Percentiles rank a stretch among this genome's conserved stretches.
Evolutionary conservation across 2,888 invertebrate species (phyloP).

Genomic region (Glyphotaelius pellucidus): DNA sequence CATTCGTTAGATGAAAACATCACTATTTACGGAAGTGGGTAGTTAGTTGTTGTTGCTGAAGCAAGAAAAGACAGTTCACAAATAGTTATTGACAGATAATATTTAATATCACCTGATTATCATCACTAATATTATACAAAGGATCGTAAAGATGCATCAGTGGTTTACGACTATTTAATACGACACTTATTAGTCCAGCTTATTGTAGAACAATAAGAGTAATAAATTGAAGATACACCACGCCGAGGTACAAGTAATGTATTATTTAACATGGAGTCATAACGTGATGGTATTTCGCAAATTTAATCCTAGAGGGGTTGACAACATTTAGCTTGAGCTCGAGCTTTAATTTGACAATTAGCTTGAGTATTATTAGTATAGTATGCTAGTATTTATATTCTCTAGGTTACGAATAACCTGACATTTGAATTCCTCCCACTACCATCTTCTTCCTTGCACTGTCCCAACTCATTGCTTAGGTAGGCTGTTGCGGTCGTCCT

Average conservation of each 20-base stretch:
- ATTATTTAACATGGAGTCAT: background rate
- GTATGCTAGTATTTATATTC: no score
- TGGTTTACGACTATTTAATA: background rate
- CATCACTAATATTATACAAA: background rate
- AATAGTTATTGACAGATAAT: background rate
- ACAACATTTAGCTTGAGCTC: no score
- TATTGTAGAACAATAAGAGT: background rate
- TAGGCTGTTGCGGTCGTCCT: no score
- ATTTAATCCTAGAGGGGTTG: background rate
- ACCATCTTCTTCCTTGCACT: no score
- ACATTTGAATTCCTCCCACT: no score
- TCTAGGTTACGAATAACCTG: no score
- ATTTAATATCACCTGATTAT: background rate
- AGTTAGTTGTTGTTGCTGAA: background rate
- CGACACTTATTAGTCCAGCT: background rate
- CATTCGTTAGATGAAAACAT: background rate
- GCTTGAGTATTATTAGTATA: no score
- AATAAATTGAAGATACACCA: background rate
- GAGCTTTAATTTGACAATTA: no score
- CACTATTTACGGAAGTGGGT: background rate
- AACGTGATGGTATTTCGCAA: background rate
- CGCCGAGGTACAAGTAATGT: background rate
- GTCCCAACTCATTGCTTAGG: no score
- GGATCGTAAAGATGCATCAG: background rate
- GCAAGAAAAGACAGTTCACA: background rate